Evolutionary conservation across 2,797 vertebrate genomes (phyloP), one percentile per base, ranked within the genome.

Genomic region (Chaetodon trifasciatus): DNA sequence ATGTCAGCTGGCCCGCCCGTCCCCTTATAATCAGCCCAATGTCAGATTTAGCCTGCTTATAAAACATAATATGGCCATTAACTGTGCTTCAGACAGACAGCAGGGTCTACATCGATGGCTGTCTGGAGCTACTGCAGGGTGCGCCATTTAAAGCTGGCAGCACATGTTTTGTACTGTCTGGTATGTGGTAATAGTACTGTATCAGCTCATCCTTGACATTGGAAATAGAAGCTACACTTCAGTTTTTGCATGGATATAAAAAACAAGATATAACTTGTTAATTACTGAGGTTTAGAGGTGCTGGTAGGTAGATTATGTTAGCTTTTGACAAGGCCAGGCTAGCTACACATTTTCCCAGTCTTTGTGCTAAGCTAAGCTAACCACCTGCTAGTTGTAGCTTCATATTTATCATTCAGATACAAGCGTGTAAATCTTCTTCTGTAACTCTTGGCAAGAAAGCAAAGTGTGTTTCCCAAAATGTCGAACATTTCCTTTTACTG

Each of bases 21-120:
- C 39, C 53, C 73, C 70, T 72, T 70, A 57, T 72, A 69, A 83
- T 90, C 82, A 77, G 77, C 82, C 86, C 78, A 53, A 44, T 61
- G 66, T 84, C 81, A 53, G 32, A 70, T 82, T 89, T 57, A 86
- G 74, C 56, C 66, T 76, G 52, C 77, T 91, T 76, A 84, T 63
- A 72, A 74, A 88, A 85, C 81, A 88, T 79, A 84, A 87, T 82
- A 63, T 47, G 74, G 81, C 91, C 68, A 69, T 71, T 70, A 78
- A 77, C 39, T 50, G 42, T 35, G 57, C 37, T 74, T 72, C 19
- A 70, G 49, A 65, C 74, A n/a, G 47, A 62, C 66, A 68, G 69
- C 13, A 0, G n/a, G 3, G 62, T 12, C 35, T 53, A 4, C 40
- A 57, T 65, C 5, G 12, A 37, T 4, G 4, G 49, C 46, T 75